Conservation (phyloP, 1,140 invertebrate species). For the Scaptodrosophila lebanonensis region DNA sequence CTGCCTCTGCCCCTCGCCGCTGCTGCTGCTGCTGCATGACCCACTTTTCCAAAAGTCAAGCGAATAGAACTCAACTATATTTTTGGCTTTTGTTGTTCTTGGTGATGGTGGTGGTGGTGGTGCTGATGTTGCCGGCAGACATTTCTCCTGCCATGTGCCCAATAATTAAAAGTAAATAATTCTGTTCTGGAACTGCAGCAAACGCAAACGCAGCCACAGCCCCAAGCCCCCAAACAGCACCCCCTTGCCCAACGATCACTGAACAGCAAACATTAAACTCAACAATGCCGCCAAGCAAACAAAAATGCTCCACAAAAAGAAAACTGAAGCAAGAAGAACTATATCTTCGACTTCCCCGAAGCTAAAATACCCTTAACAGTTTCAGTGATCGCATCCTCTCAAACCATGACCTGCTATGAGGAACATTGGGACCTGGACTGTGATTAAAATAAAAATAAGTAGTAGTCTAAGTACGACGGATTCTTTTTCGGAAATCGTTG, state of each 20-base stretch:
- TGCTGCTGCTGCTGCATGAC: constrained; percentile 25
- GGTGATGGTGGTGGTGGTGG: constrained; percentile 4
- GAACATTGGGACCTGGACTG: too few relatives aligned
- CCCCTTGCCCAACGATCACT: background rate
- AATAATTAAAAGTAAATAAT: constrained; percentile 68
- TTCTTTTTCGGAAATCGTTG: too few relatives aligned
- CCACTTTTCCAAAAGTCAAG: constrained; percentile 68
- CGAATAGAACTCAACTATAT: constrained; percentile 22
- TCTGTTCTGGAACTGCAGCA: constrained; percentile 48
- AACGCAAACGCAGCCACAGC: background rate
- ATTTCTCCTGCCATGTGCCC: constrained; percentile 54
- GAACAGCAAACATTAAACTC: constrained; percentile 59
- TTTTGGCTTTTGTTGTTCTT: constrained; percentile 16
- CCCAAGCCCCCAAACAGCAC: constrained; percentile 1
- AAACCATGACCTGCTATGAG: too few relatives aligned
- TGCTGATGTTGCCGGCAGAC: constrained; percentile 40
- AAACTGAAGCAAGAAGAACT: too few relatives aligned
- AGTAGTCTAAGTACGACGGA: too few relatives aligned
- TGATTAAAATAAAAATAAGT: too few relatives aligned
- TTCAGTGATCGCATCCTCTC: too few relatives aligned
- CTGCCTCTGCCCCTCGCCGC: constrained; percentile 20
- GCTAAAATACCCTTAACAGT: too few relatives aligned
- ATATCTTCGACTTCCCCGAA: too few relatives aligned
- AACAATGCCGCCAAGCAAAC: constrained; percentile 64
- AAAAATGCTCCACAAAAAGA: constrained; percentile 10